Base-by-base conservation (phyloP, 2,113 vertebrate genomes). In the Brachirus orientalis region DNA sequence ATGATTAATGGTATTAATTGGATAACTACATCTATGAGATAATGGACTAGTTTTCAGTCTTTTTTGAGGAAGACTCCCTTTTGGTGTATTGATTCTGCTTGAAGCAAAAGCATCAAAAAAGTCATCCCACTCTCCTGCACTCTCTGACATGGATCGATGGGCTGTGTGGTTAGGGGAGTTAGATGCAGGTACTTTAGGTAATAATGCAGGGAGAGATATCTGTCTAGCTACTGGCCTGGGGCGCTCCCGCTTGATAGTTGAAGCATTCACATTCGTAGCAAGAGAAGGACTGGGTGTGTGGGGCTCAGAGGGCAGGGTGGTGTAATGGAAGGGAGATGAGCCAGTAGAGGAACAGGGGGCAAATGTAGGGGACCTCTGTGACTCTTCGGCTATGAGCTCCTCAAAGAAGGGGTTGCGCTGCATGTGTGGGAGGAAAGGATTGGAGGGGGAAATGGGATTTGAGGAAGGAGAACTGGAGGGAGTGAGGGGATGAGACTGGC, bases 361-460 rank as follows among this genome's bases (percentile, higher is more conserved):
- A 86, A 95, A 92, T 89, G 94, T 92, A 89, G 95, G 94, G 89
- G 91, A 95, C 90, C 93, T 96, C 92, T 95, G 94, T 82, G 92
- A 88, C 90, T 94, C 93, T 82, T 95, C 92, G 44, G 94, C 93
- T 84, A 96, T 73, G 79, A 97, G 94, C 63, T 96, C 95, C 91
- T 96, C 95, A 92, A 95, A 95, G 94, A 97, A 97, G 47, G 96
- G 95, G 83, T 96, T 97, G 90, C 83, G 93, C 85, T 96, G 95
- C 84, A 95, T 86, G 82, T 86, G 91, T 68, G 82, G 90, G 87
- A 96, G 92, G 89, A 96, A 97, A 13, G 95, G 95, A 68, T 97
- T 96, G 90, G 93, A 94, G 62, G 92, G 93, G 80, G 95, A 94
- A 81, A 94, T 89, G 19, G 92, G 85, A 28, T 65, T 72, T 1